A percentile compares a stretch with the other conserved stretches of the same genome.
These are phyloP conservation scores for Apamea monoglypha DNA, from an alignment of 2,888 invertebrate genomes.

Conservation along the genomic window DNA sequence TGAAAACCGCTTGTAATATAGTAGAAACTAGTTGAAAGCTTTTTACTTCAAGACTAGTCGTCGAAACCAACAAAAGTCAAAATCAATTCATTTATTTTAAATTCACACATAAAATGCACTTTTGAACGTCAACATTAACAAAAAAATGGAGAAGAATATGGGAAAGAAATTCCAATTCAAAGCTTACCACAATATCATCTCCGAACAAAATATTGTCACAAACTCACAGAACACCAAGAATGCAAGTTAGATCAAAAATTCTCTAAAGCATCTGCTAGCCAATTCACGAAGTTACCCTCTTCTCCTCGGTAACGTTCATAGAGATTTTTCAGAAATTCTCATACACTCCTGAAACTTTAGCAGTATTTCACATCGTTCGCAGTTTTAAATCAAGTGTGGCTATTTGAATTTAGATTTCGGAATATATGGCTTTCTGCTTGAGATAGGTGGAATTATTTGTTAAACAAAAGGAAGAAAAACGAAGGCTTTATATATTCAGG, in stretches of 20 bases:
- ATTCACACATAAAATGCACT: too few relatives aligned
- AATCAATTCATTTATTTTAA: too few relatives aligned
- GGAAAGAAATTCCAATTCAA: background rate
- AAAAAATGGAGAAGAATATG: too few relatives aligned
- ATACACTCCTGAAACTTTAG: constrained; percentile 48
- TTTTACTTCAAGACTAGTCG: too few relatives aligned
- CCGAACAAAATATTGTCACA: constrained; percentile 29
- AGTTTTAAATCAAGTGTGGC: constrained; percentile 47
- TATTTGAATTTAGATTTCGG: constrained; percentile 45
- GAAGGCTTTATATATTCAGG: background rate
- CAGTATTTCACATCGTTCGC: constrained; percentile 39
- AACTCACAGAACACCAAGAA: constrained; percentile 37
- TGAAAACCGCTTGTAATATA: background rate
- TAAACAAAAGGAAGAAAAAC: background rate
- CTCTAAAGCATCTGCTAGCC: constrained; percentile 32
- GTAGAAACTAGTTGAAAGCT: too few relatives aligned
- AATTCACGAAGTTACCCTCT: constrained; percentile 58
- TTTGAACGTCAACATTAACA: too few relatives aligned
- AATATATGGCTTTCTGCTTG: constrained; percentile 19
- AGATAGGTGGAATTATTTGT: constrained; percentile 8
- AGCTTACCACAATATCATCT: background rate
- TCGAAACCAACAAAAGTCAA: too few relatives aligned
- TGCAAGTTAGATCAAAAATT: constrained; percentile 40
- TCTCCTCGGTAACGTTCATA: constrained; percentile 27
- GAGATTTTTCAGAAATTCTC: constrained; percentile 61